Base-by-base conservation (phyloP, 1,140 invertebrate genomes). In the Cydia splendana region DNA sequence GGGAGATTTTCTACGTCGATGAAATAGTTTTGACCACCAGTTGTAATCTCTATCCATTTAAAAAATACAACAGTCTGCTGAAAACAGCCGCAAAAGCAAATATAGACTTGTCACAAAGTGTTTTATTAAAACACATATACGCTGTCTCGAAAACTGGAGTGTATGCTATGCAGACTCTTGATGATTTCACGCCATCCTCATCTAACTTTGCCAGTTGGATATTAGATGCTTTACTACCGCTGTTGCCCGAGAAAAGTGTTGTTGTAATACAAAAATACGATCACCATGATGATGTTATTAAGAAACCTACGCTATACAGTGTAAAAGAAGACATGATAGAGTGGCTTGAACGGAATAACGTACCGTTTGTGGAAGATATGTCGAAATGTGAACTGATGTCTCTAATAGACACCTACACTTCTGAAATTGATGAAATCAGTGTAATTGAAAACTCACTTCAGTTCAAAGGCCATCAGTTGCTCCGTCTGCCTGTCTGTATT, bases 271-370 rank as follows among this genome's bases (percentile, higher is more conserved):
- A 81, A 62, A 78, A 83, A 18, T 65, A 65, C 7, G 71, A 82
- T 15, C 76, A 82, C 28, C 79, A 81, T 65, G 67, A 78, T 6
- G 73, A 79, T 13, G 75, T 48, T 24, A 3, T 75, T 18, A 71
- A 57, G 48, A 69, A 5, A 62, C 81, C 82, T 42, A 82, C 76
- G 9, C 9, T 77, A 34, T 67, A 79, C n/a, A 87, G 83, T 74
- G 69, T 78, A 0, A 84, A 79, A 79, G n/a, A 51, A 18, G 83
- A 87, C 10, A 83, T 87, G 48, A 78, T 75, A 9, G 79, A 82
- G 9, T 88, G 84, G 85, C 79, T 88, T 2, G 75, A 82, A 34
- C 75, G 57, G 9, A 75, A 86, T 20, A 20, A 80, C 13, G 65
- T 88, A 18, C 82, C 84, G 0, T 82, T 75, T 48, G 77, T 57